phyloP scores from a whole-genome alignment of 2,888 invertebrate genomes.

The Elysia crispata region DNA sequence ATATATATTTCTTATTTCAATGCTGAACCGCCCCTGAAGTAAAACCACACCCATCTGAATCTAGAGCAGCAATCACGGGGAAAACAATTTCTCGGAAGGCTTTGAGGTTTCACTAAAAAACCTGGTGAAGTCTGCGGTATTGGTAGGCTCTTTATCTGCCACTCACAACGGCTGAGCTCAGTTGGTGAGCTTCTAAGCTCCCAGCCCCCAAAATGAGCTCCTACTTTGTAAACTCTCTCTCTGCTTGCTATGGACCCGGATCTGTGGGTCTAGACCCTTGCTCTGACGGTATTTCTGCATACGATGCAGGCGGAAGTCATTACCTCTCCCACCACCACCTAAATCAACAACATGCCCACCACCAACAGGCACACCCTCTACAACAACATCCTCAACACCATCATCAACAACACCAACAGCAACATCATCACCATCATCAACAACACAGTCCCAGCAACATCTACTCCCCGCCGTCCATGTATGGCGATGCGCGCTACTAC shows the following conservation, averaged over 20 bases:
- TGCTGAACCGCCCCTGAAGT: no score
- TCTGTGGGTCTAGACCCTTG: conserved; percentile 66
- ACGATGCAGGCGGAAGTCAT: conserved; percentile 34
- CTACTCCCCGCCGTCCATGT: conserved; percentile 20
- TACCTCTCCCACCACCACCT: conserved; percentile 33
- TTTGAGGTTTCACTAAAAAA: no score
- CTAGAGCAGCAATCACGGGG: no score
- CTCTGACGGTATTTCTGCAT: conserved; percentile 52
- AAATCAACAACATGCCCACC: conserved; percentile 26
- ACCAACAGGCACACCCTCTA: background rate
- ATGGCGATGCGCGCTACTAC: conserved; percentile 22
- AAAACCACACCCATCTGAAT: no score
- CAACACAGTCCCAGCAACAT: conserved; percentile 22
- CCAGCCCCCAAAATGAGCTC: conserved; percentile 64
- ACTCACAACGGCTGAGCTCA: no score
- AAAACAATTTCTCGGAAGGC: no score
- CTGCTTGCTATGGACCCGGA: conserved; percentile 71
- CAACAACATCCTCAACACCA: conserved; percentile 29
- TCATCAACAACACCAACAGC: conserved; percentile 33
- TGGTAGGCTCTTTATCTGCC: no score
- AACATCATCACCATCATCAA: conserved; percentile 40
- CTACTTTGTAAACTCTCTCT: conserved; percentile 73
- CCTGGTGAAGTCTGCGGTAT: no score
- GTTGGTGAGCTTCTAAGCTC: no score
- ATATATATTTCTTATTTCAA: no score